phyloP scores from a whole-genome alignment of 2,113 vertebrate species.

The Rhinoderma darwinii region DNA sequence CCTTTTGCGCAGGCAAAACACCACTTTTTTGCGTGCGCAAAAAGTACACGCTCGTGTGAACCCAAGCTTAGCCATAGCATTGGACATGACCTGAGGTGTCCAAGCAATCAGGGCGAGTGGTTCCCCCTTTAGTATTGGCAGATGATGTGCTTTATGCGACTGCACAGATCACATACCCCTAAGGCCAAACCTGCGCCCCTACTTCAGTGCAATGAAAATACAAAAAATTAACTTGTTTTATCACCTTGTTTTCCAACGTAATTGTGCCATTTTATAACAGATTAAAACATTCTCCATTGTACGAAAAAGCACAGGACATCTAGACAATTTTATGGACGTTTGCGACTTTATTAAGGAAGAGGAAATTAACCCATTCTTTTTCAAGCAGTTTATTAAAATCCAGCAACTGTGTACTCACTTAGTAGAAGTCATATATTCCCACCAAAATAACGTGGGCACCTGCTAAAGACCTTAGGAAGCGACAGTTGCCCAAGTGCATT shows the following conservation, averaged over 20 bases:
- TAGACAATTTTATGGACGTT: not conserved
- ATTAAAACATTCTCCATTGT: not conserved
- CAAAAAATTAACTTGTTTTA: not conserved
- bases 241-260: not conserved
- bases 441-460: constrained; percentile 14
- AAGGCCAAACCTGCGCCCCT: too few species aligned
- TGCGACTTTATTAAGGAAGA: not conserved
- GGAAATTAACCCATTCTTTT: not conserved
- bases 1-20: too few species aligned
- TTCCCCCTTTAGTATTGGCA: too few species aligned
- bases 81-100: too few species aligned
- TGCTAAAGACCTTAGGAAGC: not conserved
- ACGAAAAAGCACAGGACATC: not conserved
- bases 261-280: too few species aligned
- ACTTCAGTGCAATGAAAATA: not conserved
- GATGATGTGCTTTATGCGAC: too few species aligned
- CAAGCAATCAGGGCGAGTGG: too few species aligned
- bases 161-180: too few species aligned
- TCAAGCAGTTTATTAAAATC: not conserved
- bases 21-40: too few species aligned
- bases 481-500: constrained; percentile 4
- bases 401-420: not conserved
- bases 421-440: not conserved
- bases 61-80: too few species aligned
- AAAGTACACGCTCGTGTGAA: too few species aligned